Conservation (phyloP, 2,888 invertebrate genomes). For the Drosophila neonasuta region DNA sequence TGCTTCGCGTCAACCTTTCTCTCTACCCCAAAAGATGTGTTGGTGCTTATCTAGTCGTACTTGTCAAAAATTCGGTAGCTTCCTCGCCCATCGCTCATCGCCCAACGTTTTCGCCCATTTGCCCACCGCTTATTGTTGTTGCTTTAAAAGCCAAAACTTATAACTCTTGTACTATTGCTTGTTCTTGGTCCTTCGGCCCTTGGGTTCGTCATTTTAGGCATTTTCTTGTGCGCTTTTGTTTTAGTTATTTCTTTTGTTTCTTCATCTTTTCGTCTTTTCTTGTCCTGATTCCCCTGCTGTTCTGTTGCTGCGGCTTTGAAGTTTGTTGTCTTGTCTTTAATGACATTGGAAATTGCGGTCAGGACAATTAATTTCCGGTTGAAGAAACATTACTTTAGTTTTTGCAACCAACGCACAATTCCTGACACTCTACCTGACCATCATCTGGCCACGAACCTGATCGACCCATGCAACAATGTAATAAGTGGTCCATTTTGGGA, state of each 20-base stretch:
- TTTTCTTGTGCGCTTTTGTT: slow-evolving; percentile 53
- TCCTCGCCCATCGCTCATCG: slow-evolving; percentile 27
- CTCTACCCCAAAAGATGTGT: slow-evolving; percentile 33
- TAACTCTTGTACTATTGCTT: slow-evolving; percentile 56
- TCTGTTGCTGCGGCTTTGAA: slow-evolving; percentile 62
- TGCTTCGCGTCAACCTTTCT: neutral
- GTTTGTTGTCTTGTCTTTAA: slow-evolving; percentile 72
- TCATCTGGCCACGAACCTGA: neutral
- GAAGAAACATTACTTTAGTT: slow-evolving; percentile 70
- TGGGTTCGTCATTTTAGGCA: slow-evolving; percentile 41
- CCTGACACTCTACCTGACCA: slow-evolving; percentile 1
- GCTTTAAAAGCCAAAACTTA: slow-evolving; percentile 64
- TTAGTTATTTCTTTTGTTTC: slow-evolving; percentile 49
- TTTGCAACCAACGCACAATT: slow-evolving; percentile 13
- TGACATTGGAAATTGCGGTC: slow-evolving; percentile 78
- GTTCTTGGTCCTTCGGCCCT: slow-evolving; percentile 27
- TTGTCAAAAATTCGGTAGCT: slow-evolving; percentile 59
- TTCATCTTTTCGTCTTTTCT: slow-evolving; percentile 31
- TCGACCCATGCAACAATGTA: neutral
- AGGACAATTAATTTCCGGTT: slow-evolving; percentile 78
- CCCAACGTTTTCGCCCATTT: slow-evolving; percentile 8
- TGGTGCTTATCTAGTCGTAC: slow-evolving; percentile 54
- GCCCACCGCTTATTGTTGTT: slow-evolving; percentile 19
- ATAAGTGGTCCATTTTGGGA: neutral
- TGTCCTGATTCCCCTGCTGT: slow-evolving; percentile 34